Conservation (phyloP, 53 echinoderm and acorn worm genomes). For the Astropecten irregularis region DNA sequence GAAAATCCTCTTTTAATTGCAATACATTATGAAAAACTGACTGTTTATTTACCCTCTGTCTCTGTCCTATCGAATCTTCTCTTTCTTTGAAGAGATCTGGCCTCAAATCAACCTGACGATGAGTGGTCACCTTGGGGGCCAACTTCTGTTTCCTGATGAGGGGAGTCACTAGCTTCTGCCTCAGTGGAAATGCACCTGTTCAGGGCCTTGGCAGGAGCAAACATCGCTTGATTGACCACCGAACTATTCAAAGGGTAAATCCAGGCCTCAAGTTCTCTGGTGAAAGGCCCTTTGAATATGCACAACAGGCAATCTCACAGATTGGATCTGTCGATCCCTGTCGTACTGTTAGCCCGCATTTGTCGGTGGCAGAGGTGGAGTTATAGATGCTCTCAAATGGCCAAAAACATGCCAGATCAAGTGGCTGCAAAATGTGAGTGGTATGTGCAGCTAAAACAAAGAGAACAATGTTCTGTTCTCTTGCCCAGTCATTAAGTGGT, state of each 20-base stretch:
- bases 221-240: background rate
- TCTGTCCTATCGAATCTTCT: background rate
- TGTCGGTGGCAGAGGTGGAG: conserved; percentile 6
- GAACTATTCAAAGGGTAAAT: conserved; percentile 42
- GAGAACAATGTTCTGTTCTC: conserved; percentile 1
- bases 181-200: no score
- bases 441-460: conserved; percentile 44
- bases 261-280: conserved; percentile 6
- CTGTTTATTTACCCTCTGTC: background rate
- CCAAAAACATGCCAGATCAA: conserved; percentile 46
- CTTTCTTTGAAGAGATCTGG: background rate
- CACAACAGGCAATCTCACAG: conserved; percentile 26
- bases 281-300: conserved; percentile 21
- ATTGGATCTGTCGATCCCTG: conserved; percentile 9
- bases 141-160: background rate
- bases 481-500: conserved; percentile 37
- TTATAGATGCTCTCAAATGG: conserved; percentile 46
- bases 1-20: no score
- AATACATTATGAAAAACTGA: no score
- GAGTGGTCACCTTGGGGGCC: background rate
- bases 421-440: conserved; percentile 44
- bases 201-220: no score
- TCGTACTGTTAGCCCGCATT: conserved; percentile 9
- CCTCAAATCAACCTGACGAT: background rate
- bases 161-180: background rate